A percentile compares a stretch with the other conserved stretches of the same genome.
These are phyloP conservation scores for Triplophysa tibetana DNA, from an alignment of 2,113 vertebrate species.

Conservation along the genomic window DNA sequence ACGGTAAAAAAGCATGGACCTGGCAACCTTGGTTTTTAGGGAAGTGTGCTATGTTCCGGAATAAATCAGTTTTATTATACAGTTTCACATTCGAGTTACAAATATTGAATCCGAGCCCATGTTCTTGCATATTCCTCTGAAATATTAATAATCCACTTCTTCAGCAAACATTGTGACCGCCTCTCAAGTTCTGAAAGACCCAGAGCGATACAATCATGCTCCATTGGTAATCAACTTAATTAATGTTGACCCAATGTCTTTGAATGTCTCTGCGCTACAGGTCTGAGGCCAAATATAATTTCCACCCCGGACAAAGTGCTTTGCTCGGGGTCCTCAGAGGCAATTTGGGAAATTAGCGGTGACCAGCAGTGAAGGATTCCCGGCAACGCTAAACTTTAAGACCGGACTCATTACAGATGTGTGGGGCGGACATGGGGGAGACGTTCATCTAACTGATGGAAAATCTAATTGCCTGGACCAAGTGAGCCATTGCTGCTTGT, in stretches of 20 bases:
- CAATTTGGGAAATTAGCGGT: slow-evolving; percentile 57
- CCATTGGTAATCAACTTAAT: slow-evolving; percentile 63
- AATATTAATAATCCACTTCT: neutral
- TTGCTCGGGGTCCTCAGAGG: slow-evolving; percentile 53
- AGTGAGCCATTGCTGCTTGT: slow-evolving; percentile 31
- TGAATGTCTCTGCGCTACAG: slow-evolving; percentile 52
- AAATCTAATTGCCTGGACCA: slow-evolving; percentile 29
- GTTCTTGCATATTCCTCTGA: neutral
- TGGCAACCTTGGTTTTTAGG: too few relatives aligned
- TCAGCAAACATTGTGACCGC: slow-evolving; percentile 2
- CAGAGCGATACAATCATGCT: slow-evolving; percentile 55
- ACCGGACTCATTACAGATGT: slow-evolving; percentile 14
- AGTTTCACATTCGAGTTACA: neutral
- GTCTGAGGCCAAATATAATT: slow-evolving; percentile 53
- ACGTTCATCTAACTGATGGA: slow-evolving; percentile 32
- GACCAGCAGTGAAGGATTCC: slow-evolving; percentile 51
- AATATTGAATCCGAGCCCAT: slow-evolving; percentile 3
- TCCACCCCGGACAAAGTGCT: slow-evolving; percentile 51
- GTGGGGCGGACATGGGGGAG: slow-evolving; percentile 29
- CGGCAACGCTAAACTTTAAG: slow-evolving; percentile 34
- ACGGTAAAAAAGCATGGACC: too few relatives aligned
- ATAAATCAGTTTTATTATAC: neutral
- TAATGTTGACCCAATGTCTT: slow-evolving; percentile 52
- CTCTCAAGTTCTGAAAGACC: slow-evolving; percentile 53
- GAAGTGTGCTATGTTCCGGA: neutral